Evolutionary conservation across 1,140 invertebrate species (phyloP), one percentile per base, ranked within the genome.

Genomic region (Agraylea sexmaculata): DNA sequence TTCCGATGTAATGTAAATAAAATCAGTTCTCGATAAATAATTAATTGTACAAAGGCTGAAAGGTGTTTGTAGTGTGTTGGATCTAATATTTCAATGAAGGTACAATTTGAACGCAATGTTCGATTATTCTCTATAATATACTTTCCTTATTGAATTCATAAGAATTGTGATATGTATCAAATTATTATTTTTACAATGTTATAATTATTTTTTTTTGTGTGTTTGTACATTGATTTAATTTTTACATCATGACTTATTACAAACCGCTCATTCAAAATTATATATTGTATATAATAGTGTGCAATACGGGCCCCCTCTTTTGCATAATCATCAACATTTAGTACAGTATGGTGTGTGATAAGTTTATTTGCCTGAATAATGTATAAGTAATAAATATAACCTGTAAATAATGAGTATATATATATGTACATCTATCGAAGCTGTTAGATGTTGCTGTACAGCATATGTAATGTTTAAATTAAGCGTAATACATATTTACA

Each of bases 311-410:
- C 6, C n/a, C n/a, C 6, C n/a, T 25, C n/a, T 7, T 25, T 25
- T 25, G n/a, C 6, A 7, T 25, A 7, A 7, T 25, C n/a, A 25
- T 7, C 23, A n/a, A 25, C 6, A 25, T 7, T n/a, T 25, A 7
- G 23, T 25, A n/a, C n/a, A 25, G 6, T 30, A 49, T 40, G 40
- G 47, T 49, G 46, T 47, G 46, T 49, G 47, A 49, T 49, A 49
- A 49, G 43, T 49, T 49, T 49, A 39, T 49, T 49, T 49, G 47
- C 47, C 47, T 49, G 47, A 49, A 28, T 49, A 49, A 45, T n/a
- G n/a, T 42, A 40, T 49, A 49, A 49, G 47, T 49, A 45, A 42
- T 35, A 47, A 37, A 45, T 40, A 42, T 37, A 35, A 43, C 45
- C 40, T 49, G 43, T 49, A 49, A 45, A 49, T 49, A 49, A 47